phyloP scores from a whole-genome alignment of 1,140 invertebrate genomes.

The Propsilocerus akamusi region DNA sequence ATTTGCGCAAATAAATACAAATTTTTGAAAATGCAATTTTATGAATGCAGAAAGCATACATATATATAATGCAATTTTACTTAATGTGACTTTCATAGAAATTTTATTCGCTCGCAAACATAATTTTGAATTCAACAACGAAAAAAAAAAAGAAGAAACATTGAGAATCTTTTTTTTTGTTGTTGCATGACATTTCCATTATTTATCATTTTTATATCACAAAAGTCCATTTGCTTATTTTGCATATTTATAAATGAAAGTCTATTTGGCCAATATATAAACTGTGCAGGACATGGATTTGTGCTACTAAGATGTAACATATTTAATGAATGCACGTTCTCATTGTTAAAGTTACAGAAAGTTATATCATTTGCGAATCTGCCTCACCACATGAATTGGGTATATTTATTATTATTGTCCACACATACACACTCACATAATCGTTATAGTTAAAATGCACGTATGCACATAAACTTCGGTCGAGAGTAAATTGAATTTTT shows the following conservation, averaged over 20 bases:
- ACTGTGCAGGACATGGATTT: no score
- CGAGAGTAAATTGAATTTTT: no score
- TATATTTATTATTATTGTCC: background rate
- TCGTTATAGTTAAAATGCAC: no score
- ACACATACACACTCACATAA: background rate
- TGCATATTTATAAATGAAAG: background rate
- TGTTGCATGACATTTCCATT: background rate
- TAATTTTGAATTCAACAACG: background rate
- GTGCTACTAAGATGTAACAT: no score
- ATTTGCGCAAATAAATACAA: background rate
- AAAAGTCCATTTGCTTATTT: background rate
- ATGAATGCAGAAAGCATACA: background rate
- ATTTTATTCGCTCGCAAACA: background rate
- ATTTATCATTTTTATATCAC: background rate
- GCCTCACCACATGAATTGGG: background rate
- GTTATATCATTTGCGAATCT: background rate
- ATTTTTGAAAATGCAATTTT: background rate
- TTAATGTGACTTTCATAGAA: background rate
- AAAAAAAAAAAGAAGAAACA: background rate
- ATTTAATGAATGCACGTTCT: no score
- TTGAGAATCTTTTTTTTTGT: no score
- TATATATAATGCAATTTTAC: background rate
- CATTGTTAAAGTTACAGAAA: background rate
- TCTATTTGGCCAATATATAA: background rate
- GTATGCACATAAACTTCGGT: no score